Evolutionary conservation across 30 jellyfish, hydroid and myxozoan species (phyloP).

Genomic region (Hydractinia echinata): DNA sequence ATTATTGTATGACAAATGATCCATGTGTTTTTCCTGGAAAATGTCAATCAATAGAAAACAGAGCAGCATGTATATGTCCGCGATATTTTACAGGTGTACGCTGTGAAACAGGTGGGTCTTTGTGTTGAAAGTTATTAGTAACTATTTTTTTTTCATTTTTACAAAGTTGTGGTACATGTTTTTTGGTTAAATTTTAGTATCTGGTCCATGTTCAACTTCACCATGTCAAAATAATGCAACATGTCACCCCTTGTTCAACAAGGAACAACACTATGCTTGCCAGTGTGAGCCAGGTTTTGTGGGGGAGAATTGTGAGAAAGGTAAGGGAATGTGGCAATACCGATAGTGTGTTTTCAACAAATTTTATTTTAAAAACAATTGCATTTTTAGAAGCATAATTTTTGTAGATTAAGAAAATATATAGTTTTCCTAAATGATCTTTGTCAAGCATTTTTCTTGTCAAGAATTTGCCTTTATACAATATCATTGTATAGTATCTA

Average conservation of each 20-base stretch:
- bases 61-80: slow-evolving; percentile 8
- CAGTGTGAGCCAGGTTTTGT: background rate
- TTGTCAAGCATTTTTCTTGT: no score
- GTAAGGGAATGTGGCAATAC: background rate
- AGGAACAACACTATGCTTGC: background rate
- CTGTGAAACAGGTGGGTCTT: background rate
- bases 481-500: no score
- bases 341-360: no score
- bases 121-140: background rate
- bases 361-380: no score
- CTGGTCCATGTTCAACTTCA: background rate
- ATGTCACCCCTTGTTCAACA: background rate
- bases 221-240: slow-evolving; percentile 14
- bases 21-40: background rate
- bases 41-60: background rate
- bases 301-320: slow-evolving; percentile 1
- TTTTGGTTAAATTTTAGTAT: background rate
- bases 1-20: background rate
- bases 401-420: no score
- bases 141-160: background rate
- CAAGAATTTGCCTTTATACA: no score
- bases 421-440: no score
- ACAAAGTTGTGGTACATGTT: background rate
- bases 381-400: no score
- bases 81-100: background rate